phyloP scores from a whole-genome alignment of 1,140 invertebrate genomes.

The Aphelenchoides fujianensis region DNA sequence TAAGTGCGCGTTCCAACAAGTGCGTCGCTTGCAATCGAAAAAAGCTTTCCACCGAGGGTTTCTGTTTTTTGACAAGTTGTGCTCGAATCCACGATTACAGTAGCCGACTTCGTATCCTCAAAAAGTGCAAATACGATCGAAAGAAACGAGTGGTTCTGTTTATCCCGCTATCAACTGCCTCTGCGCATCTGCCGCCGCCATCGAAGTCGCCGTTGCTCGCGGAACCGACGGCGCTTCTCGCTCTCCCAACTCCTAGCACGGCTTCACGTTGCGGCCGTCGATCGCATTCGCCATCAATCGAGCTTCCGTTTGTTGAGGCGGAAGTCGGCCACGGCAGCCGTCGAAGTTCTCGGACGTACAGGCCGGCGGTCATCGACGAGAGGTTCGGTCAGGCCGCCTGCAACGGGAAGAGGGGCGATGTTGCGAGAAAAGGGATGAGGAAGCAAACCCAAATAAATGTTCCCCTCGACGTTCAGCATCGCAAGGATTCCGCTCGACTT shows the following conservation, averaged over 20 bases:
- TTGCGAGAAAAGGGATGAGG: not conserved
- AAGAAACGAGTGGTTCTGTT: no score
- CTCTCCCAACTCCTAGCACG: slow-evolving; percentile 51
- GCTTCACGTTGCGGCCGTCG: slow-evolving; percentile 55
- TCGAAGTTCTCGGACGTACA: slow-evolving; percentile 73
- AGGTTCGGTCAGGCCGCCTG: slow-evolving; percentile 78
- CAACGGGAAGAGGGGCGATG: slow-evolving; percentile 21
- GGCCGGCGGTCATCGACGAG: slow-evolving; percentile 71
- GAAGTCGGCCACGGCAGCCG: slow-evolving; percentile 73
- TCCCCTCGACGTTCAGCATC: slow-evolving; percentile 74
- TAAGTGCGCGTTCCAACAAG: no score
- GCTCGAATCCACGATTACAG: no score
- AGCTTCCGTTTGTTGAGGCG: slow-evolving; percentile 50
- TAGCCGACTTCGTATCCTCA: no score
- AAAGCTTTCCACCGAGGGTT: no score
- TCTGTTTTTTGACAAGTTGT: no score
- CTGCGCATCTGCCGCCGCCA: no score
- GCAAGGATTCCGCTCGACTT: slow-evolving; percentile 71
- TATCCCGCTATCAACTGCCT: no score
- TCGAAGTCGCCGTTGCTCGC: not conserved
- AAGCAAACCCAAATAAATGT: slow-evolving; percentile 78
- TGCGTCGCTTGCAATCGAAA: no score
- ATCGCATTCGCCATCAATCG: slow-evolving; percentile 61
- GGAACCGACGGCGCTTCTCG: slow-evolving; percentile 23
- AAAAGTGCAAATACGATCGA: no score